These are phyloP conservation scores for Bombus pyrosoma DNA, from an alignment of 1,140 invertebrate genomes.

Conservation along the genomic window DNA sequence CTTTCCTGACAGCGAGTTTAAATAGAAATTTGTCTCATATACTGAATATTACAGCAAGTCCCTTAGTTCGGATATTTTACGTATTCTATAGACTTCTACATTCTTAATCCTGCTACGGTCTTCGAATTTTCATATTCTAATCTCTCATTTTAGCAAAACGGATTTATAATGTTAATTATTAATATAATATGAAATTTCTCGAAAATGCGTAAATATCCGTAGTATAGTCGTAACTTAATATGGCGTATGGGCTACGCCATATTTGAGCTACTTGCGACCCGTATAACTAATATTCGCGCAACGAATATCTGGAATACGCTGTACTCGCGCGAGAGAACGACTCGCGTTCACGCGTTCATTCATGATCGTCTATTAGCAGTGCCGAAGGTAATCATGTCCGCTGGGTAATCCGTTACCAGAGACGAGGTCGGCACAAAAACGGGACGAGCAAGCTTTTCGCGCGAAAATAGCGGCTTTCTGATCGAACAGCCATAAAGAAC, in stretches of 20 bases:
- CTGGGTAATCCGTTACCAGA: slow-evolving; percentile 26
- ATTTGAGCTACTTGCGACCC: slow-evolving; percentile 10
- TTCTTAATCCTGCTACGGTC: too few species aligned
- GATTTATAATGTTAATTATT: too few species aligned
- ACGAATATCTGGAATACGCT: not conserved
- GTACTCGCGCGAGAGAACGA: not conserved
- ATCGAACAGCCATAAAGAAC: not conserved
- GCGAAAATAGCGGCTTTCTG: slow-evolving; percentile 10
- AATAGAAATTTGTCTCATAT: too few species aligned
- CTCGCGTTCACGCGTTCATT: slow-evolving; percentile 41
- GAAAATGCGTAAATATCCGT: too few species aligned
- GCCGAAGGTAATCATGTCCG: slow-evolving; percentile 42
- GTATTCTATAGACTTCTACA: too few species aligned
- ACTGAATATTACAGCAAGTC: too few species aligned
- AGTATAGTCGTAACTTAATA: not conserved
- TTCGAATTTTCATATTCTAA: too few species aligned
- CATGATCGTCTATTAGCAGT: slow-evolving; percentile 41
- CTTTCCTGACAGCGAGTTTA: too few species aligned
- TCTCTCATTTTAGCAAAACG: too few species aligned
- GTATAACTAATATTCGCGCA: slow-evolving; percentile 16
- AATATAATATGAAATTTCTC: too few species aligned
- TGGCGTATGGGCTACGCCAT: not conserved
- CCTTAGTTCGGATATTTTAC: too few species aligned
- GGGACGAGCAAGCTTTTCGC: not conserved
- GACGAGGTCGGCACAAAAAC: slow-evolving; percentile 20